Evolutionary conservation across 2,888 invertebrate species (phyloP).

Genomic region (Drosophila tanythrix): DNA sequence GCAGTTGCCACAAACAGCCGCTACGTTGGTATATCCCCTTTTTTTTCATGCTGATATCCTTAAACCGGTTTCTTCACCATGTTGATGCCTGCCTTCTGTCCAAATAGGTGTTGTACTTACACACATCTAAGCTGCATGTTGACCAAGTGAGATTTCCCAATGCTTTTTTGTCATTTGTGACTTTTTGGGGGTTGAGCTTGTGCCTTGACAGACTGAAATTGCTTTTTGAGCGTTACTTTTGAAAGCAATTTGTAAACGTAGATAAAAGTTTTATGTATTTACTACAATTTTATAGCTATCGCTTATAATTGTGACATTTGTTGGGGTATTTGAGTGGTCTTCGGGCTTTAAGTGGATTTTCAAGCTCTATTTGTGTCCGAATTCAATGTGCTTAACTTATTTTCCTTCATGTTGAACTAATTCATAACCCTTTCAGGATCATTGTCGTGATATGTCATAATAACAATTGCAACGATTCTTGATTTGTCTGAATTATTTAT

Average conservation of each 20-base stretch:
- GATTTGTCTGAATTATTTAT: not conserved
- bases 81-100: slow-evolving; percentile 23
- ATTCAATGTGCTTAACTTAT: not conserved
- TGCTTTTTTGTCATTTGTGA: not conserved
- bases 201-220: slow-evolving; percentile 19
- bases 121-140: slow-evolving; percentile 3
- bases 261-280: not conserved
- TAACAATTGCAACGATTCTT: not conserved
- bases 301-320: not conserved
- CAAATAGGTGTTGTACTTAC: slow-evolving; percentile 29
- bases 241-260: slow-evolving; percentile 3
- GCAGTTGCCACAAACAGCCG: slow-evolving; percentile 58
- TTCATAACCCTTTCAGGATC: not conserved
- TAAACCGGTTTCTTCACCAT: slow-evolving; percentile 48
- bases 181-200: slow-evolving; percentile 16
- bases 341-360: not conserved
- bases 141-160: slow-evolving; percentile 21
- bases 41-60: slow-evolving; percentile 12
- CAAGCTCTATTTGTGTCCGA: no score
- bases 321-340: not conserved
- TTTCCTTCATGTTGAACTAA: not conserved
- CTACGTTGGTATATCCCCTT: slow-evolving; percentile 13
- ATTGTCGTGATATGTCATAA: not conserved
- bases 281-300: not conserved
- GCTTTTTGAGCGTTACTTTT: slow-evolving; percentile 16